phyloP scores from a whole-genome alignment of 2,113 vertebrate species.

The Lipotes vexillifer region DNA sequence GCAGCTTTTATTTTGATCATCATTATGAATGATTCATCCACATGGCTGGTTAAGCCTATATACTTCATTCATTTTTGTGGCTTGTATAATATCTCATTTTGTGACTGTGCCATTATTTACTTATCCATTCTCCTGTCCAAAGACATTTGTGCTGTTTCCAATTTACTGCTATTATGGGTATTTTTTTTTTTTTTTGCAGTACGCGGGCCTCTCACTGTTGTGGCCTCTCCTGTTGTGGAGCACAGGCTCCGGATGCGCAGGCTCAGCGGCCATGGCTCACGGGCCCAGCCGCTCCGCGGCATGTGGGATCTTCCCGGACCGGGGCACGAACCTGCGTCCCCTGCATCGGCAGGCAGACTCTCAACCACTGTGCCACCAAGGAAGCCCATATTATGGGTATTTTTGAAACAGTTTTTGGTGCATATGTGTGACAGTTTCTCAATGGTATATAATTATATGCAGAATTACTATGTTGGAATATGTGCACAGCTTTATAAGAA shows the following conservation, averaged over 20 bases:
- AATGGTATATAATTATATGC: not conserved
- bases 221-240: too few relatives aligned
- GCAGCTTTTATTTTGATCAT: not conserved
- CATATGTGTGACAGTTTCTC: not conserved
- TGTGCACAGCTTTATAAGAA: not conserved
- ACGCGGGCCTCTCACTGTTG: too few relatives aligned
- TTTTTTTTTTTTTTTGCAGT: too few relatives aligned
- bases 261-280: too few relatives aligned
- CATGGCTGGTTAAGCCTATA: not conserved
- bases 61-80: not conserved
- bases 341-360: too few relatives aligned
- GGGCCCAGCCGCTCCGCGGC: too few relatives aligned
- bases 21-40: not conserved
- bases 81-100: not conserved
- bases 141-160: not conserved
- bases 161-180: not conserved
- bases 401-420: not conserved
- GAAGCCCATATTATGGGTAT: not conserved
- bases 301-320: too few relatives aligned
- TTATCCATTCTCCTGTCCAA: not conserved
- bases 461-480: not conserved
- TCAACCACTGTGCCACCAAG: too few relatives aligned
- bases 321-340: too few relatives aligned
- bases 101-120: not conserved
- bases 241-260: too few relatives aligned